phyloP scores from a whole-genome alignment of 2,113 vertebrate genomes.

The Brachyhypopomus gauderio region DNA sequence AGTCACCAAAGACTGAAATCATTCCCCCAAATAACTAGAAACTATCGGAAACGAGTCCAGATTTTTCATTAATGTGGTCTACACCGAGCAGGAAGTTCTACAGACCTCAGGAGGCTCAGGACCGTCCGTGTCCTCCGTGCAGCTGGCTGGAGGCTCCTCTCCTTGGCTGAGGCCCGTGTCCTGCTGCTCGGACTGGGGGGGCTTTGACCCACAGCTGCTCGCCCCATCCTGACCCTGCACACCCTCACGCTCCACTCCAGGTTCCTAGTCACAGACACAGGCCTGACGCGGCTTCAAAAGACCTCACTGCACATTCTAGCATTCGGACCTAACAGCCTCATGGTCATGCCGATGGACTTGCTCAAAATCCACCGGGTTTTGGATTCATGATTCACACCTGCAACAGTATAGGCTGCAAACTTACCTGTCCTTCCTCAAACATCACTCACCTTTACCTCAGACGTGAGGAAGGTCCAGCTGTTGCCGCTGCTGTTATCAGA shows the following conservation, averaged over 20 bases:
- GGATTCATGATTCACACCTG: not conserved
- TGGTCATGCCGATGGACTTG: no score
- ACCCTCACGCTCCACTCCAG: constrained; percentile 64
- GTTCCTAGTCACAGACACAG: constrained; percentile 54
- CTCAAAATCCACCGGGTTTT: no score
- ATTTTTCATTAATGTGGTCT: no score
- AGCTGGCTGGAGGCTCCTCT: not conserved
- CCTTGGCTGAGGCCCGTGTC: not conserved
- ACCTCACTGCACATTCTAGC: not conserved
- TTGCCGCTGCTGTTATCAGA: constrained; percentile 64
- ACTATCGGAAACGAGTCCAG: no score
- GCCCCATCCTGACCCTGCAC: constrained; percentile 31
- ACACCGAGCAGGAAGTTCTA: no score
- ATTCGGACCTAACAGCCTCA: not conserved
- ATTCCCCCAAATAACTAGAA: no score
- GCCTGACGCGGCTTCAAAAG: not conserved
- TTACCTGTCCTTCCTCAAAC: no score
- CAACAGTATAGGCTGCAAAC: no score
- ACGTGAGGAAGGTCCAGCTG: constrained; percentile 75
- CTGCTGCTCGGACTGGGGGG: constrained; percentile 1
- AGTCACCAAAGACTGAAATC: no score
- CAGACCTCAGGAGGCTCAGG: constrained; percentile 42
- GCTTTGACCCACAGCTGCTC: not conserved
- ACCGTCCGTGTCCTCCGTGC: not conserved
- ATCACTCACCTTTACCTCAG: constrained; percentile 64